Evolutionary conservation across 2,888 invertebrate genomes (phyloP), one percentile per base, ranked within the genome.

Genomic region (Chrysotoxum bicinctum): DNA sequence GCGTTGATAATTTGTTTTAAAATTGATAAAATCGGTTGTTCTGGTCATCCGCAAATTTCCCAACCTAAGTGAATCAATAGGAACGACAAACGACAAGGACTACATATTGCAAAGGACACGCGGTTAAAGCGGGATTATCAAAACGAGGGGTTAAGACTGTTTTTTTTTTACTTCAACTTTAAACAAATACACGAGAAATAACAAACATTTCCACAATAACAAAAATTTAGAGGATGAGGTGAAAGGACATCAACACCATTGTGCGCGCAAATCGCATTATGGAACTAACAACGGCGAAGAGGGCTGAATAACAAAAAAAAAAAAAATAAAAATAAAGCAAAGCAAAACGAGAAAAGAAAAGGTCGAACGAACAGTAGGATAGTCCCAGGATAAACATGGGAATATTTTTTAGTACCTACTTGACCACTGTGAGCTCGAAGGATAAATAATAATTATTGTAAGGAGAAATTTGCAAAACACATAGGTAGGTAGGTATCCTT

Each of bases 191-290:
- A 64, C 56, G 14, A 69, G 58, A 83, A 69, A 75, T 54, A 75
- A 72, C 75, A 84, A 84, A 84, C 66, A 75, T 50, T 74, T 70
- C 43, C 35, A 84, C 60, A 74, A 75, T 48, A 70, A 40, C 40
- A 40, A 37, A 45, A 19, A 56, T 9, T 23, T 21, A 1, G 35
- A 23, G 50, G 43, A 68, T 50, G 69, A 74, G 78, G 74, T 83
- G 70, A 79, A 66, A 64, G 78, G 48, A 83, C 78, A 70, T 73
- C 32, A 52, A 52, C 45, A 62, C 69, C 16, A 73, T 76, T 76
- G 66, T 79, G 80, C 75, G 72, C 75, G 79, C 80, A 84, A 84
- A 84, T 84, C 75, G 79, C 50, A 75, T 84, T 84, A 72, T 52
- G 12, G 23, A 62, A 43, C 23, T 2, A 26, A 43, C 45, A 21